Base-by-base conservation (phyloP, 2,888 invertebrate species). In the Phaonia tiefii region DNA sequence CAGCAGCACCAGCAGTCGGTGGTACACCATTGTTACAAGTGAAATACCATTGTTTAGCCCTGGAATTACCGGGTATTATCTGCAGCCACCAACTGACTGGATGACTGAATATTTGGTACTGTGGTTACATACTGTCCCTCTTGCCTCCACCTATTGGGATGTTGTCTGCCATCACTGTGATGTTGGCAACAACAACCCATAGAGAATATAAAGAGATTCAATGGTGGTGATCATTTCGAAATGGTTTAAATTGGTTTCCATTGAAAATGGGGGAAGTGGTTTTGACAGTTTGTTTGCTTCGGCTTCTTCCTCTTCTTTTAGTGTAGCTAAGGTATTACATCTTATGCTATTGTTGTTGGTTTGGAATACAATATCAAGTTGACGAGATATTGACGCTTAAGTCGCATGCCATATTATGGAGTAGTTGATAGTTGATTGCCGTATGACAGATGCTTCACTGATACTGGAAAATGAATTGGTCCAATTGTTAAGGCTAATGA, bases 381-480 rank as follows among this genome's bases (percentile, higher is more conserved):
- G 11, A 22, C 13, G 46, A n/a, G 54, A 25, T 54, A 17, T 42
- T 42, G 31, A 42, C 1, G 39, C 63, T 39, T 15, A 22, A 22
- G 63, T 63, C 42, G 39, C 63, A 63, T 63, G 63, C n/a, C 63
- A 42, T 63, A 31, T 31, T 31, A 5, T 31, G 4, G 31, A 31
- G 31, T 5, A 31, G 4, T 63, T 39, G 63, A 11, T 39, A n/a
- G n/a, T 25, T 22, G 11, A 63, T 39, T 58, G 56, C 22, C 26
- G 20, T n/a, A 26, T 25, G 15, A 22, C 63, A 63, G 63, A 63
- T 63, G 63, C 63, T 63, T 15, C 20, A 10, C 0, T 17, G 17
- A 31, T 15, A 60, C 37, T 60, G 77, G 77, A 78, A 81, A 75
- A 69, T 75, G 70, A 77, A 72, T 72, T 81, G 78, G 81, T 81